Conservation (phyloP, 2,888 invertebrate species). For the Drosophila pegasa region DNA sequence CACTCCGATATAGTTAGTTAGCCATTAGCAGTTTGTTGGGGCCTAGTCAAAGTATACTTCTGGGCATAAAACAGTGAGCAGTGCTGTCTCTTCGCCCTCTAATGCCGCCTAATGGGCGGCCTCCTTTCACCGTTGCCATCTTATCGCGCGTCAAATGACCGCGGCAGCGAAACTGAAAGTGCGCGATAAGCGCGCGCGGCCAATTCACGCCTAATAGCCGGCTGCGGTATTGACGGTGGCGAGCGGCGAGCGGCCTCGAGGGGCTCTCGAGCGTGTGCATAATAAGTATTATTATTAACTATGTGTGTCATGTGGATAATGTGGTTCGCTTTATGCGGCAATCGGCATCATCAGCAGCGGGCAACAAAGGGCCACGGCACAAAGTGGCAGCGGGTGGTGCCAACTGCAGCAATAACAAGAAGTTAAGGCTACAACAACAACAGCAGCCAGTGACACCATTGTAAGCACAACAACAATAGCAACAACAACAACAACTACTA, state of each 20-base stretch:
- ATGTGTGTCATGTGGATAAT: constrained; percentile 58
- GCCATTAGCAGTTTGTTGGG: too few species aligned
- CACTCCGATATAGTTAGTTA: too few species aligned
- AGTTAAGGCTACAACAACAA: constrained; percentile 11
- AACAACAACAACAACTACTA: constrained; percentile 22
- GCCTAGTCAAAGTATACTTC: constrained; percentile 59
- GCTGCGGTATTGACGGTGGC: constrained; percentile 34
- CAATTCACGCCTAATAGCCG: constrained; percentile 56
- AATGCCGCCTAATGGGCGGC: neutral
- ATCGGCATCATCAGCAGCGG: constrained; percentile 48
- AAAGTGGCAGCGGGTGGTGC: constrained; percentile 63
- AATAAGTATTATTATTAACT: constrained; percentile 42
- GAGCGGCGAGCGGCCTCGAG: constrained; percentile 3
- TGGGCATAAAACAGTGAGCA: constrained; percentile 42
- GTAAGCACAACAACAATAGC: constrained; percentile 41
- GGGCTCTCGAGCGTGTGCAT: constrained; percentile 2
- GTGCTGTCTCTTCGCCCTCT: neutral
- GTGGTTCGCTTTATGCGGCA: constrained; percentile 49
- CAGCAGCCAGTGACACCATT: constrained; percentile 46
- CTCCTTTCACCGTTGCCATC: constrained; percentile 1
- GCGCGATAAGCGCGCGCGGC: constrained; percentile 42
- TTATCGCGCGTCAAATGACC: constrained; percentile 34
- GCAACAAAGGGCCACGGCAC: constrained; percentile 50
- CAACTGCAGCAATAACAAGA: constrained; percentile 29
- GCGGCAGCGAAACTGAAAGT: constrained; percentile 9